Percentiles rank a stretch among this genome's conserved stretches.
Conservation (phyloP, 2,888 invertebrate species). For the Hedya salicella region DNA sequence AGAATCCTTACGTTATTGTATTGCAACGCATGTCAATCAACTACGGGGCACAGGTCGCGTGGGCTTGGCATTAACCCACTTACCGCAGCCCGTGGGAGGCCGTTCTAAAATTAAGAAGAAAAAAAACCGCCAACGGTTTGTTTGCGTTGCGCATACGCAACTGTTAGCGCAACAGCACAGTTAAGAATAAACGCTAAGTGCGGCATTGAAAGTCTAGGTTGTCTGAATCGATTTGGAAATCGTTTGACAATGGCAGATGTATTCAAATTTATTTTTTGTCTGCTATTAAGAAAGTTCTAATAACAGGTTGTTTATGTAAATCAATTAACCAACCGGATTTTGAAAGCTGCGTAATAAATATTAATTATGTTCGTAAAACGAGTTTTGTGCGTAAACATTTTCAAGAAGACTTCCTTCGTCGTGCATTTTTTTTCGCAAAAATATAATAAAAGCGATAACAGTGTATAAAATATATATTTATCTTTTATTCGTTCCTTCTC, state of each 20-base stretch:
- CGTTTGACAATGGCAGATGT: conserved; percentile 42
- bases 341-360: conserved; percentile 24
- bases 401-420: too few relatives aligned
- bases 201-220: conserved; percentile 56
- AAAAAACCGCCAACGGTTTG: conserved; percentile 66
- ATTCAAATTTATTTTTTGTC: conserved; percentile 32
- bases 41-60: conserved; percentile 69
- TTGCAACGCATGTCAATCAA: conserved; percentile 66
- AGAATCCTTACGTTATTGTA: conserved; percentile 34
- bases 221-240: conserved; percentile 48
- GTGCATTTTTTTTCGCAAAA: too few relatives aligned
- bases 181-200: conserved; percentile 64
- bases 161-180: conserved; percentile 63
- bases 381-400: conserved; percentile 10
- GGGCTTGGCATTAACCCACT: conserved; percentile 83
- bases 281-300: conserved; percentile 31
- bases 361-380: not conserved
- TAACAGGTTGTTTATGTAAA: conserved; percentile 22
- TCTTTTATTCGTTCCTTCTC: too few relatives aligned
- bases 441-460: too few relatives aligned
- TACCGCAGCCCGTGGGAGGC: conserved; percentile 76
- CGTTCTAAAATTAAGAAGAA: conserved; percentile 74
- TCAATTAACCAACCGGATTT: conserved; percentile 19
- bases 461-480: too few relatives aligned
- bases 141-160: conserved; percentile 66